Percentiles rank a stretch among this genome's conserved stretches.
These are phyloP conservation scores for Pluvialis apricaria DNA, from an alignment of 2,113 vertebrate species.

Conservation along the genomic window DNA sequence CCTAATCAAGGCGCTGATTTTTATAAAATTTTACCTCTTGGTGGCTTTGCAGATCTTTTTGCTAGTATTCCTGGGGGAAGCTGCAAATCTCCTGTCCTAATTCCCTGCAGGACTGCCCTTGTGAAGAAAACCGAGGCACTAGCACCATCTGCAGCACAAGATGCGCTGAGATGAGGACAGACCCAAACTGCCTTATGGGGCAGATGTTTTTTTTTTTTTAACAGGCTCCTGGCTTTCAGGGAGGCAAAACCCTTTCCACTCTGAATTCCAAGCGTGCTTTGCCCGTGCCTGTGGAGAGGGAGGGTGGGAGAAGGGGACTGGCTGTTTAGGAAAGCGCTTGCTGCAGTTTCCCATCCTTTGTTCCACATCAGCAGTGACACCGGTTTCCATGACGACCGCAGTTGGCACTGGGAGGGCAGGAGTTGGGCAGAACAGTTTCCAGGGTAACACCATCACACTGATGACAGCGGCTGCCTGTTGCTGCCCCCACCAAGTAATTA, in stretches of 20 bases:
- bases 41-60: neutral
- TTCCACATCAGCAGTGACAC: neutral
- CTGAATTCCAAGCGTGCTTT: rapidly evolving
- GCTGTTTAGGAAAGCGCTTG: neutral
- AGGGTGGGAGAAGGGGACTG: neutral
- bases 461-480: neutral
- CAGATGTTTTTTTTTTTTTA: neutral
- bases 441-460: neutral
- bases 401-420: neutral
- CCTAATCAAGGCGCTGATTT: neutral
- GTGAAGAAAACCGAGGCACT: neutral
- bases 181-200: neutral
- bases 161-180: rapidly evolving
- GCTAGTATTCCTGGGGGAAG: neutral
- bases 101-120: neutral
- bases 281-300: neutral
- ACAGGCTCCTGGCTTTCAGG: neutral
- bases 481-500: neutral
- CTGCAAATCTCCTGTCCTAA: neutral
- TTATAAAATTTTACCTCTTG: neutral
- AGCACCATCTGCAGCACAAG: neutral
- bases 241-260: neutral
- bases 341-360: slow-evolving; percentile 25
- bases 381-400: neutral
- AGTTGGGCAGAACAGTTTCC: slow-evolving; percentile 45